A percentile compares a stretch with the other conserved stretches of the same genome.
Conservation (phyloP, 2,113 vertebrate genomes). For the Larimichthys crocea region DNA sequence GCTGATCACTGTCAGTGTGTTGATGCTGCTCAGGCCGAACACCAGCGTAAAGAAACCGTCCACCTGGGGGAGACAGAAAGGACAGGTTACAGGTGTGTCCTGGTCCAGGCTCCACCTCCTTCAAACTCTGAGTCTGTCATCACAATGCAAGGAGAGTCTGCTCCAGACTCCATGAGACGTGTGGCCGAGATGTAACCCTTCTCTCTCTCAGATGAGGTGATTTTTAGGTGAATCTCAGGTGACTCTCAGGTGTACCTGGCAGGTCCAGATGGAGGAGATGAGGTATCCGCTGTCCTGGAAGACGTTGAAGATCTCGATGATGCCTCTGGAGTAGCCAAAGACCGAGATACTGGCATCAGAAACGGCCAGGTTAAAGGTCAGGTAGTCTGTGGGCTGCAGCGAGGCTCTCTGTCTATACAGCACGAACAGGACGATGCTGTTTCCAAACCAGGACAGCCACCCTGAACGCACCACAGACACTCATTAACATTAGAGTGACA, state of each 20-base stretch:
- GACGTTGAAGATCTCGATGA: constrained; percentile 71
- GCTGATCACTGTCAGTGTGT: constrained; percentile 89
- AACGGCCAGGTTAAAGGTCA: constrained; percentile 73
- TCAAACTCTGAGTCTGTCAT: too few relatives aligned
- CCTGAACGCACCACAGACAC: constrained; percentile 34
- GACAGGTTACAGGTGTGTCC: background rate
- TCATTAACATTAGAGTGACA: background rate
- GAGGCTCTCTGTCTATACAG: constrained; percentile 55
- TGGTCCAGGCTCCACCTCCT: too few relatives aligned
- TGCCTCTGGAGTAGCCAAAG: constrained; percentile 76
- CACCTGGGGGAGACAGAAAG: constrained; percentile 79
- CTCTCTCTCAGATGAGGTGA: too few relatives aligned
- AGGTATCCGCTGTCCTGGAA: constrained; percentile 65
- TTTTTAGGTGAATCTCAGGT: background rate
- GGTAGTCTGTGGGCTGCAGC: constrained; percentile 66
- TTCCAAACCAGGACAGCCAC: constrained; percentile 76
- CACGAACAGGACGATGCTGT: constrained; percentile 73
- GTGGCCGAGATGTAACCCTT: background rate
- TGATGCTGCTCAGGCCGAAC: constrained; percentile 90
- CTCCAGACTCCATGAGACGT: background rate
- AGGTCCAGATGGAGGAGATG: constrained; percentile 74
- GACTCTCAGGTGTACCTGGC: constrained; percentile 51
- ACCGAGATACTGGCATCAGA: constrained; percentile 73
- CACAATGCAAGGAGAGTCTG: too few relatives aligned
- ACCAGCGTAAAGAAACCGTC: constrained; percentile 90